Conservation (phyloP, 2,797 vertebrate species). For the Telmatherina bonti region DNA sequence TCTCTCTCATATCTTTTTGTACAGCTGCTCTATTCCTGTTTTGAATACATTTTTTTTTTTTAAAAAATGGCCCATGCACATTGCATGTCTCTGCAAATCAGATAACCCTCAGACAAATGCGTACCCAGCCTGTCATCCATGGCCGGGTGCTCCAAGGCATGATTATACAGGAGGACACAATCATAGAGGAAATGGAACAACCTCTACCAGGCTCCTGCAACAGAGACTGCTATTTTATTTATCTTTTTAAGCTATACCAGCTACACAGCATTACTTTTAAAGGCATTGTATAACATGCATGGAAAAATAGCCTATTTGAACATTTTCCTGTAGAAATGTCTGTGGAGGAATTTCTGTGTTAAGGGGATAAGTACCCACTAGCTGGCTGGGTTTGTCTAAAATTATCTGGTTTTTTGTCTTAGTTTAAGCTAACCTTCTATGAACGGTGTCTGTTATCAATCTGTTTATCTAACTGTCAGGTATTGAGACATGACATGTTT, state of each 20-base stretch:
- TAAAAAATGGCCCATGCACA: conserved; percentile 40
- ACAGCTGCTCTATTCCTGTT: conserved; percentile 7
- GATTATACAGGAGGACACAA: conserved; percentile 38
- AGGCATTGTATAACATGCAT: not conserved
- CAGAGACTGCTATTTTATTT: conserved; percentile 19
- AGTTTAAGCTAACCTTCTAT: not conserved
- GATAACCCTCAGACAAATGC: conserved; percentile 46
- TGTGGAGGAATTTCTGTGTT: not conserved
- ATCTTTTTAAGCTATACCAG: not conserved
- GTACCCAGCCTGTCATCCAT: conserved; percentile 47
- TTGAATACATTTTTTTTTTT: conserved; percentile 27
- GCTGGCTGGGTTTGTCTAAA: not conserved
- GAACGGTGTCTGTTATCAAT: not conserved
- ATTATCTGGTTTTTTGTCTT: not conserved
- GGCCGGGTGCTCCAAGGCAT: conserved; percentile 49
- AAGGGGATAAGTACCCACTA: too few species aligned
- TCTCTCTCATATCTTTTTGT: conserved; percentile 32
- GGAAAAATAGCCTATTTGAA: not conserved
- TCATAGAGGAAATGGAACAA: conserved; percentile 15
- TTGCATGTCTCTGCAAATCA: conserved; percentile 59
- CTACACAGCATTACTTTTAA: conserved; percentile 15
- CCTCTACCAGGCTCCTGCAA: not conserved
- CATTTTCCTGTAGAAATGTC: not conserved
- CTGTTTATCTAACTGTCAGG: not conserved
- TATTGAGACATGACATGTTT: not conserved